A percentile compares a stretch with the other conserved stretches of the same genome.
Evolutionary conservation across 2,888 invertebrate species (phyloP).

Genomic region (Drosophila recens): DNA sequence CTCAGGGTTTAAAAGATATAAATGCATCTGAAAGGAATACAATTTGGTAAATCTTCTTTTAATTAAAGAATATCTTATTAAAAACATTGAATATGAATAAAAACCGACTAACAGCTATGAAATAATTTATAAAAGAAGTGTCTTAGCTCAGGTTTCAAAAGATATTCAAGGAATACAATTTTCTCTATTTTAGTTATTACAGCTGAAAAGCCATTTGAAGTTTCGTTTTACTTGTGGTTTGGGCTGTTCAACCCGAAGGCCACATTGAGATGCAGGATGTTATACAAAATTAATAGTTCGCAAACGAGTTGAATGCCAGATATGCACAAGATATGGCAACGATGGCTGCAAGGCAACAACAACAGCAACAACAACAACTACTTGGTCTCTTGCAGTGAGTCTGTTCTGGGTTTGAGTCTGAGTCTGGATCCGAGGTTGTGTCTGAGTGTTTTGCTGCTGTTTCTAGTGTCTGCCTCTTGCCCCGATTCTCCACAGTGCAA

Average conservation of each 20-base stretch:
- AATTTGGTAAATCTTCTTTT: background rate
- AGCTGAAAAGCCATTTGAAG: conserved; percentile 43
- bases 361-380: conserved; percentile 22
- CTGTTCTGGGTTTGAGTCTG: conserved; percentile 25
- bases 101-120: too few relatives aligned
- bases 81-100: too few relatives aligned
- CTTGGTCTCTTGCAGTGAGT: conserved; percentile 27
- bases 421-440: conserved; percentile 6
- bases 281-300: conserved; percentile 80
- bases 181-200: conserved; percentile 20
- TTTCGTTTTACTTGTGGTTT: conserved; percentile 37
- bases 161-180: background rate
- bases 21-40: too few relatives aligned
- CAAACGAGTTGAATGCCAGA: conserved; percentile 81
- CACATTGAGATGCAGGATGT: conserved; percentile 77
- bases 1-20: too few relatives aligned
- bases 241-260: conserved; percentile 72
- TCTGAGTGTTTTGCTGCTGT: conserved; percentile 40
- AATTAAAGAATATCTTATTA: too few relatives aligned
- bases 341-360: conserved; percentile 58
- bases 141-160: background rate
- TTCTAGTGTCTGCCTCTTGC: conserved; percentile 11
- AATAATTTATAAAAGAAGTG: too few relatives aligned
- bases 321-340: conserved; percentile 70
- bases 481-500: conserved; percentile 31